A percentile compares a stretch with the other conserved stretches of the same genome.
phyloP scores from a whole-genome alignment of 2,113 vertebrate species.

The Bettongia penicillata region DNA sequence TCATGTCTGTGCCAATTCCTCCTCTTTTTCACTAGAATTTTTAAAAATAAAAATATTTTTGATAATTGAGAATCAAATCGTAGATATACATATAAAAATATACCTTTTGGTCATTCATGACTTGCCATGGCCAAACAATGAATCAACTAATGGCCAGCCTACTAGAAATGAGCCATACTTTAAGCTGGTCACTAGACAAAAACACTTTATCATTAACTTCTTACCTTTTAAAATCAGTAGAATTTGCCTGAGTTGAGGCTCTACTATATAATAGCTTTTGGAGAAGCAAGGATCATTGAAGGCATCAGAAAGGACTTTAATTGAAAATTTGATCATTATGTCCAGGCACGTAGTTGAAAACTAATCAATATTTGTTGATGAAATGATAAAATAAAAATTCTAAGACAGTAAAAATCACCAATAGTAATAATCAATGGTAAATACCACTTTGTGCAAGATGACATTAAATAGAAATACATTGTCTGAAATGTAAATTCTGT shows the following conservation, averaged over 20 bases:
- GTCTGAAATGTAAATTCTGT: slow-evolving; percentile 38
- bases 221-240: background rate
- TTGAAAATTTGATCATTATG: background rate
- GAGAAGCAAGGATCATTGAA: background rate
- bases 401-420: slow-evolving; percentile 37
- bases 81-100: background rate
- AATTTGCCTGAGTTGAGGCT: background rate
- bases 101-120: background rate
- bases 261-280: background rate
- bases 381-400: slow-evolving; percentile 35
- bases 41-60: slow-evolving; percentile 43
- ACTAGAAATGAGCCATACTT: background rate
- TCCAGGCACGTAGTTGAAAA: background rate
- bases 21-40: slow-evolving; percentile 93
- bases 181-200: background rate
- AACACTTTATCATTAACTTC: background rate
- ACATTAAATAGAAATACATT: background rate
- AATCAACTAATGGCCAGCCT: background rate
- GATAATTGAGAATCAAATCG: background rate
- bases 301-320: background rate
- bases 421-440: background rate
- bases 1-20: slow-evolving; percentile 98
- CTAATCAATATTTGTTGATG: background rate
- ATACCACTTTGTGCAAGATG: background rate
- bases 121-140: background rate